Conservation (phyloP, 2,797 vertebrate species). For the Manis pentadactyla region DNA sequence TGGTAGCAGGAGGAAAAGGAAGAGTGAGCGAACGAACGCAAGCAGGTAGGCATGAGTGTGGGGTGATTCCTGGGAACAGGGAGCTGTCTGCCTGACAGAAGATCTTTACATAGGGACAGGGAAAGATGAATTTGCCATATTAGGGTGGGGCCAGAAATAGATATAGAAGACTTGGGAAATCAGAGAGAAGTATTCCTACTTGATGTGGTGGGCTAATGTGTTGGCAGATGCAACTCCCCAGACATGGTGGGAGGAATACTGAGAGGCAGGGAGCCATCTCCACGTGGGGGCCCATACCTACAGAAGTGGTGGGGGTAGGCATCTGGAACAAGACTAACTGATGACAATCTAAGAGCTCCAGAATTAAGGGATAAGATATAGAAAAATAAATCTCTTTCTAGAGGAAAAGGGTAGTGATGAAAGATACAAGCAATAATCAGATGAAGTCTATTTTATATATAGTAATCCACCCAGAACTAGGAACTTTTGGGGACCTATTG, state of each 20-base stretch:
- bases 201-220: neutral
- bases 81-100: neutral
- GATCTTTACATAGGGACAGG: neutral
- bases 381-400: slow-evolving; percentile 38
- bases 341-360: neutral
- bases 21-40: neutral
- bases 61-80: neutral
- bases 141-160: neutral
- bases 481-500: neutral
- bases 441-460: neutral
- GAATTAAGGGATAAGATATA: neutral
- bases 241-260: neutral
- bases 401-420: neutral
- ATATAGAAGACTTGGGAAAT: neutral
- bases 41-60: neutral
- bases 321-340: slow-evolving; percentile 9
- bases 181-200: neutral
- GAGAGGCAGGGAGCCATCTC: neutral
- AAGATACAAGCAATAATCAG: slow-evolving; percentile 7
- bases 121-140: neutral
- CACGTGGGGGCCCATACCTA: neutral
- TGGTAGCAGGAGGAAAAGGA: neutral
- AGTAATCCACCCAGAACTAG: neutral
- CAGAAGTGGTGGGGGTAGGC: neutral
- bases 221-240: neutral